Evolutionary conservation across 2,888 invertebrate species (phyloP).

Genomic region (Scelioninae gen. 2): DNA sequence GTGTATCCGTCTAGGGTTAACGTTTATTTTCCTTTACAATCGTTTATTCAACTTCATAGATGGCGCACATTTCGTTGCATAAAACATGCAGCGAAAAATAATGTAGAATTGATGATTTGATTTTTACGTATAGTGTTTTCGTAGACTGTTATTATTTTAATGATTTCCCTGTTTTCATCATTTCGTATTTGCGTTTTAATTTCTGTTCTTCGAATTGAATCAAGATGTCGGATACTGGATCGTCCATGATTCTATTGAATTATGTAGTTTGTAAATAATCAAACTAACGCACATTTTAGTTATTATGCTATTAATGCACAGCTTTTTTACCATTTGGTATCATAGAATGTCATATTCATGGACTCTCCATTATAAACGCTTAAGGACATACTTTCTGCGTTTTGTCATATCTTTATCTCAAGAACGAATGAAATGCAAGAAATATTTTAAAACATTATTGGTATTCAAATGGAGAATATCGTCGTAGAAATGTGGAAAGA

Average conservation of each 20-base stretch:
- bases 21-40: constrained; percentile 7
- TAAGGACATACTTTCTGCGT: constrained; percentile 61
- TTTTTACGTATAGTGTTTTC: constrained; percentile 13
- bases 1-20: too few species aligned
- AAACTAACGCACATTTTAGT: constrained; percentile 17
- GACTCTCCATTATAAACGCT: constrained; percentile 71
- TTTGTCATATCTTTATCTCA: constrained; percentile 49
- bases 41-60: constrained; percentile 21
- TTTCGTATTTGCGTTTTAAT: constrained; percentile 38
- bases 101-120: constrained; percentile 27
- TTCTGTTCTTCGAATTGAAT: constrained; percentile 45
- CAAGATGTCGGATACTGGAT: constrained; percentile 67
- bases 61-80: constrained; percentile 30
- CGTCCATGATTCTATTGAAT: constrained; percentile 63
- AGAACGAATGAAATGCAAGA: constrained; percentile 54
- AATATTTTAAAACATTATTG: constrained; percentile 70
- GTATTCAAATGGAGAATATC: constrained; percentile 75
- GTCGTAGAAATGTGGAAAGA: constrained; percentile 63
- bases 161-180: constrained; percentile 31
- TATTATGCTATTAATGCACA: constrained; percentile 30
- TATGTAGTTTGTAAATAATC: constrained; percentile 46
- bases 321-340: constrained; percentile 20
- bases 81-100: constrained; percentile 23
- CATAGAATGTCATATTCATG: constrained; percentile 40
- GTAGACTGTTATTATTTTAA: constrained; percentile 34